These are phyloP conservation scores for Paracyprichromis sp. DNA, from an alignment of 2,113 vertebrate species.

Conservation along the genomic window DNA sequence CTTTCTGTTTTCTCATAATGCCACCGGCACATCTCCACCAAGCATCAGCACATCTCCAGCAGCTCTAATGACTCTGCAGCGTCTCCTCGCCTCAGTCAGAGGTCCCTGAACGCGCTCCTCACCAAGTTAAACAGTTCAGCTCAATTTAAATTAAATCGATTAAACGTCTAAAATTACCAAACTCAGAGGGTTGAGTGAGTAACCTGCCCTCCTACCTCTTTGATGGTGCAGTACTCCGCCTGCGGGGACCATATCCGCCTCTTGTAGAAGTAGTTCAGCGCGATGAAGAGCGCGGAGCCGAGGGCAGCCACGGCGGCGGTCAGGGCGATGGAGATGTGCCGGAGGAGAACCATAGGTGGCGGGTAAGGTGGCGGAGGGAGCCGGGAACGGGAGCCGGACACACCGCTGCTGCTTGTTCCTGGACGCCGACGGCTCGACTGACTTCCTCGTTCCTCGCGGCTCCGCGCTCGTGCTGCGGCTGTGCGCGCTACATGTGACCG, in stretches of 20 bases:
- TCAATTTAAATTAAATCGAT: background rate
- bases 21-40: background rate
- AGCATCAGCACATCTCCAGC: background rate
- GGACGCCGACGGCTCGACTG: background rate
- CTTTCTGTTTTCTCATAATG: background rate
- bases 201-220: slow-evolving; percentile 36
- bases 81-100: background rate
- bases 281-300: slow-evolving; percentile 80
- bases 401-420: background rate
- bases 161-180: background rate
- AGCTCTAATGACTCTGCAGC: background rate
- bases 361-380: background rate
- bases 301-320: slow-evolving; percentile 78
- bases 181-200: background rate
- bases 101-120: background rate
- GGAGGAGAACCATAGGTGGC: slow-evolving; percentile 66
- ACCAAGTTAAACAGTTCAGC: background rate
- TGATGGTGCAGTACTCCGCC: slow-evolving; percentile 54
- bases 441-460: background rate
- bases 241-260: slow-evolving; percentile 66
- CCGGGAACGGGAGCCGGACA: background rate
- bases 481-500: background rate
- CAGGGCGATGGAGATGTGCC: slow-evolving; percentile 70
- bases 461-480: background rate
- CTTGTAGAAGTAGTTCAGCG: slow-evolving; percentile 74